Evolutionary conservation across 92 coral and sea anemone species (phyloP).

Genomic region (Plumapathes pennacea): DNA sequence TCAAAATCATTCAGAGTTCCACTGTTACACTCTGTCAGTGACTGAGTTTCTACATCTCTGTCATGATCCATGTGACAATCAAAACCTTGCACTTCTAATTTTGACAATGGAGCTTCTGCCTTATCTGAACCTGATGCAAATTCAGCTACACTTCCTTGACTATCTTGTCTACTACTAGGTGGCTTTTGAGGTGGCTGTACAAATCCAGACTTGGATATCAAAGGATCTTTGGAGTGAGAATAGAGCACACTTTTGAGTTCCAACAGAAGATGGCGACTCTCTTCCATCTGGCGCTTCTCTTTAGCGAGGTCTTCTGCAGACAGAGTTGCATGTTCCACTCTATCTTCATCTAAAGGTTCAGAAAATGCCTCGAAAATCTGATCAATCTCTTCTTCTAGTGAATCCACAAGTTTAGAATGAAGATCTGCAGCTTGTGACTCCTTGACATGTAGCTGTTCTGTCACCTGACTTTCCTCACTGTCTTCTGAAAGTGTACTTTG

Average conservation of each 20-base stretch:
- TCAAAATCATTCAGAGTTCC: background rate
- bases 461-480: no score
- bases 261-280: slow-evolving; percentile 73
- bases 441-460: slow-evolving; percentile 1
- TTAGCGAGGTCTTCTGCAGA: slow-evolving; percentile 58
- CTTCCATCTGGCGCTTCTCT: slow-evolving; percentile 63
- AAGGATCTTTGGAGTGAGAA: slow-evolving; percentile 74
- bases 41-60: background rate
- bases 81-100: no score
- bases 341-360: slow-evolving; percentile 53
- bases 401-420: background rate
- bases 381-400: slow-evolving; percentile 38
- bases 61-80: background rate
- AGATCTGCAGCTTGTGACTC: no score
- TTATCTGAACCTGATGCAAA: no score
- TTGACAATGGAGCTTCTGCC: no score
- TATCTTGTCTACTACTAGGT: no score
- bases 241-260: slow-evolving; percentile 83
- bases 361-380: slow-evolving; percentile 86
- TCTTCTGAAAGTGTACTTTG: no score
- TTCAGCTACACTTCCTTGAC: no score
- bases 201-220: slow-evolving; percentile 77
- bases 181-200: slow-evolving; percentile 53
- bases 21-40: background rate
- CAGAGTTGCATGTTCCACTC: slow-evolving; percentile 14